phyloP scores from a whole-genome alignment of 64 coral and sea anemone genomes.

The Pocillopora damicornis region DNA sequence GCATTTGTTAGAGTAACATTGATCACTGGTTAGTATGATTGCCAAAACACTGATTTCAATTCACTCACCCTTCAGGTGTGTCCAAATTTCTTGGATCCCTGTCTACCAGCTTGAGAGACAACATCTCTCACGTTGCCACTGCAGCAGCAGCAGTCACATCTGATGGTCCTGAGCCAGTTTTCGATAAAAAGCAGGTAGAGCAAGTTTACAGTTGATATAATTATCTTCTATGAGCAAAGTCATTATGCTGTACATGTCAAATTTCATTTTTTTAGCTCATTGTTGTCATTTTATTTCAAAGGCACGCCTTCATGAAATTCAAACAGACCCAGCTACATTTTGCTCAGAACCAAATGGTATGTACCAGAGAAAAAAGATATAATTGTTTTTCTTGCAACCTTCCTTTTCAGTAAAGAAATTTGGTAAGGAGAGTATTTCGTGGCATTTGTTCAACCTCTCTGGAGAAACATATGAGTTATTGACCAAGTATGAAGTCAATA shows the following conservation, averaged over 20 bases:
- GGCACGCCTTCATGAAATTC: conserved; percentile 92
- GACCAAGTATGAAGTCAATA: no score
- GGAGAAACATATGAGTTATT: no score
- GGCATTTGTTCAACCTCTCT: no score
- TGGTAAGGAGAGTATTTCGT: not conserved
- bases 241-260: not conserved
- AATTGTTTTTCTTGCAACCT: no score
- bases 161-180: conserved; percentile 60
- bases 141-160: conserved; percentile 36
- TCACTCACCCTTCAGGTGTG: conserved; percentile 45
- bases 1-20: no score
- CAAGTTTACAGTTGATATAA: not conserved
- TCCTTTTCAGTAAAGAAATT: no score
- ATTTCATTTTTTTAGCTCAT: not conserved
- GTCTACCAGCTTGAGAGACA: conserved; percentile 67
- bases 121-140: conserved; percentile 69
- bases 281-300: conserved; percentile 23
- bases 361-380: not conserved
- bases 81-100: conserved; percentile 76
- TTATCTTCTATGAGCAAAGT: not conserved
- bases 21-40: not conserved
- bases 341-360: conserved; percentile 90
- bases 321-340: conserved; percentile 92
- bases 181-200: conserved; percentile 84
- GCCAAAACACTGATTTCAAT: not conserved